phyloP scores from a whole-genome alignment of 2,113 vertebrate genomes.

The Platysternon megacephalum region DNA sequence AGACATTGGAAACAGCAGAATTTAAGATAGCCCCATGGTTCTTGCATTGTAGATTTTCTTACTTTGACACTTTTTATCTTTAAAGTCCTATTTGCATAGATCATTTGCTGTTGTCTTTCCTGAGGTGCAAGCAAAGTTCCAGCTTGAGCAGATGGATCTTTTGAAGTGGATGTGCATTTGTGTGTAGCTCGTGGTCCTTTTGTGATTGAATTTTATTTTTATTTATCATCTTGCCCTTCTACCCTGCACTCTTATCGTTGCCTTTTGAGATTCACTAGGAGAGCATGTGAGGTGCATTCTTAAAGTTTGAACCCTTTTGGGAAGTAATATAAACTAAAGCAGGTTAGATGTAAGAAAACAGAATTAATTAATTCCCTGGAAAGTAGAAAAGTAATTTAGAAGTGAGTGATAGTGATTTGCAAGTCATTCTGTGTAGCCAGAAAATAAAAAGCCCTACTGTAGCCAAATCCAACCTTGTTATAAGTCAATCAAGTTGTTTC shows the following conservation, averaged over 20 bases:
- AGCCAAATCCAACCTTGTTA: not conserved
- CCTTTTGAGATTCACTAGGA: not conserved
- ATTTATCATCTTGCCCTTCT: constrained; percentile 28
- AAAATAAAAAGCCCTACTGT: not conserved
- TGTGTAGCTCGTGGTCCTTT: not conserved
- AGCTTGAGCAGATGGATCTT: not conserved
- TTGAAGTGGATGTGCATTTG: not conserved
- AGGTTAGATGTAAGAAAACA: not conserved
- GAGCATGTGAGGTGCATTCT: constrained; percentile 34
- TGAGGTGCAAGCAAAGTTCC: constrained; percentile 2
- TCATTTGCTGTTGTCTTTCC: not conserved
- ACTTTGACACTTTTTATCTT: not conserved
- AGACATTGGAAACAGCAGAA: not conserved
- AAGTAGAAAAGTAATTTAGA: constrained; percentile 20
- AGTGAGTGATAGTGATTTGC: not conserved
- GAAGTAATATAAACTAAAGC: constrained; percentile 42
- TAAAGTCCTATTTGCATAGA: not conserved
- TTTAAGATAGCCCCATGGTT: not conserved
- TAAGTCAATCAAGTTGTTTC: not conserved
- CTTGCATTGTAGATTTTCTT: not conserved
- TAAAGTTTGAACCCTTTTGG: constrained; percentile 44
- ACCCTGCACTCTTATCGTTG: not conserved
- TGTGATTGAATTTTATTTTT: not conserved
- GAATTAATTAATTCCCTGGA: constrained; percentile 15
- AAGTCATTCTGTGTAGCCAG: not conserved